These are phyloP conservation scores for Caenorhabditis afra DNA, from an alignment of 2,888 invertebrate species.

Conservation along the genomic window DNA sequence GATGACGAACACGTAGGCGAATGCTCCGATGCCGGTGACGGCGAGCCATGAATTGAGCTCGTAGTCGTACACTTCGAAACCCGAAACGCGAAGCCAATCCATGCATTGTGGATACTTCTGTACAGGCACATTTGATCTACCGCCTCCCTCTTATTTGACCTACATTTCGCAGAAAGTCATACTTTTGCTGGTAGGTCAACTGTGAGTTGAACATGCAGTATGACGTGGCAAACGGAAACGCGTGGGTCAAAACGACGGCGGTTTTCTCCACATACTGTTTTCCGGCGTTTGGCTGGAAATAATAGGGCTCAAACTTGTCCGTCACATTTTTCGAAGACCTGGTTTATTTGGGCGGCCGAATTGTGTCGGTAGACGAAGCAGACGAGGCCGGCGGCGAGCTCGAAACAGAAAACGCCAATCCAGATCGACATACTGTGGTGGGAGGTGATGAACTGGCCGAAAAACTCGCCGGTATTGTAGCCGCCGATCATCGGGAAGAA, in stretches of 20 bases:
- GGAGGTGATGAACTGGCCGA: conserved; percentile 25
- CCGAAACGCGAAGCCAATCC: conserved; percentile 5
- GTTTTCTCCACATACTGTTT: conserved; percentile 7
- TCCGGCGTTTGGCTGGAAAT: no score
- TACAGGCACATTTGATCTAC: neutral
- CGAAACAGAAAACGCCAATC: conserved; percentile 32
- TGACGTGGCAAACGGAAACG: conserved; percentile 37
- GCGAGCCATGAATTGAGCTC: conserved; percentile 19
- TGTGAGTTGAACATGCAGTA: conserved; percentile 11
- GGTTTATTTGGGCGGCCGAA: conserved; percentile 21
- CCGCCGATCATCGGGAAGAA: conserved; percentile 54
- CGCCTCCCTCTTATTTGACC: neutral
- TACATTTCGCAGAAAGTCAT: conserved; percentile 15
- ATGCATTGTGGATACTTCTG: conserved; percentile 44
- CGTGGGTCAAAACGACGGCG: conserved; percentile 6
- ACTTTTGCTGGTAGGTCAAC: conserved; percentile 24
- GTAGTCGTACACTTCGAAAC: conserved; percentile 40
- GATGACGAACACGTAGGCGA: conserved; percentile 26
- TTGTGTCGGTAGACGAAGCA: conserved; percentile 45
- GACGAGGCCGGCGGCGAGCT: conserved; percentile 14
- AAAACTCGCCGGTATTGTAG: conserved; percentile 35
- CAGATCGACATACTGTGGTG: conserved; percentile 28
- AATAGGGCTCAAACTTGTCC: no score
- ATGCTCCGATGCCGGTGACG: conserved; percentile 21
- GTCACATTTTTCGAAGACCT: no score